Evolutionary conservation across 1,140 invertebrate genomes (phyloP).

Genomic region (Aphaenogaster floridana): DNA sequence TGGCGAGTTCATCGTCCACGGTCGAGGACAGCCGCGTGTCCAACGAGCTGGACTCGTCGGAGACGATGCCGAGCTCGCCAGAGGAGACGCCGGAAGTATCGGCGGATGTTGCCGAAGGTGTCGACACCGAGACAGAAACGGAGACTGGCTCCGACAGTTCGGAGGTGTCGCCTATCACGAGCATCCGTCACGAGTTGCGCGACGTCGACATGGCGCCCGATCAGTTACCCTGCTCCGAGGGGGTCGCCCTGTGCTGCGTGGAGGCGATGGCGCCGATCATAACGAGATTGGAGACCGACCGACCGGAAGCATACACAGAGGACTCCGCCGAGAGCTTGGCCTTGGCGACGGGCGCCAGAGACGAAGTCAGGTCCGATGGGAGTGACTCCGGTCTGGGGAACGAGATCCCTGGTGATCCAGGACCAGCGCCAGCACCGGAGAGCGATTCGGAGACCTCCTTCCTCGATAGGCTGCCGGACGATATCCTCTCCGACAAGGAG

Average conservation of each 20-base stretch:
- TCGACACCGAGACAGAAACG: conserved; percentile 80
- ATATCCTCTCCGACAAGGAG: conserved; percentile 84
- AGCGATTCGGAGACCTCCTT: conserved; percentile 88
- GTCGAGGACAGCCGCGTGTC: not conserved
- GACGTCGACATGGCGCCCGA: conserved; percentile 70
- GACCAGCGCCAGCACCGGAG: conserved; percentile 83
- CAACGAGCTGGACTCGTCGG: conserved; percentile 52
- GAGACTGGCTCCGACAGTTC: conserved; percentile 82
- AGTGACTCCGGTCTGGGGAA: conserved; percentile 93
- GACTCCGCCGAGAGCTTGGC: conserved; percentile 85
- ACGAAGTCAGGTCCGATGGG: conserved; percentile 91
- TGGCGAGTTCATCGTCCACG: conserved; percentile 12
- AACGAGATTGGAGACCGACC: conserved; percentile 81
- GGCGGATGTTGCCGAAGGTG: conserved; percentile 56
- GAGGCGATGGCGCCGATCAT: conserved; percentile 74
- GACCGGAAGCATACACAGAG: conserved; percentile 84
- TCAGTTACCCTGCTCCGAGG: conserved; percentile 71
- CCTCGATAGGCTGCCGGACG: conserved; percentile 86
- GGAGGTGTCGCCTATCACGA: conserved; percentile 77
- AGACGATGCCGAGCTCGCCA: conserved; percentile 54
- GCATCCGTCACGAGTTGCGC: conserved; percentile 55
- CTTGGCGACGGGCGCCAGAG: conserved; percentile 79
- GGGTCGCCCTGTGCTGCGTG: conserved; percentile 77
- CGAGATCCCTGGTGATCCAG: conserved; percentile 88
- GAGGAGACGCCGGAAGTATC: conserved; percentile 43